These are phyloP conservation scores for Panthera leo DNA, from an alignment of 2,113 vertebrate species.

Conservation along the genomic window DNA sequence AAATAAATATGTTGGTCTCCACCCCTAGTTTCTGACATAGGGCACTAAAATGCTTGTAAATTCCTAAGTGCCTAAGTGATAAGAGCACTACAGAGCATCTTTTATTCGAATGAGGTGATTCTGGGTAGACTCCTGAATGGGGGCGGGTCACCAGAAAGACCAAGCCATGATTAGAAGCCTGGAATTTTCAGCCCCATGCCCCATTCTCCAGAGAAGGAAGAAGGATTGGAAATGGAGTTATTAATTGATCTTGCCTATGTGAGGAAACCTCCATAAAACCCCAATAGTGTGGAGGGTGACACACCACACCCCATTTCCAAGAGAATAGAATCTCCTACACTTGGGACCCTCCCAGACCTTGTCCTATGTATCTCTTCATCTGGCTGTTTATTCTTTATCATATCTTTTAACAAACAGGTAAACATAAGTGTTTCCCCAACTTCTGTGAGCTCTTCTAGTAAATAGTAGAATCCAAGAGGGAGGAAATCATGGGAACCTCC, in stretches of 20 bases:
- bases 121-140: neutral
- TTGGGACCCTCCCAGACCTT: neutral
- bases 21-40: neutral
- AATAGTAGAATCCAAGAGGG: neutral
- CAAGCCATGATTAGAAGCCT: neutral
- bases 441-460: neutral
- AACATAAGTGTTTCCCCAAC: neutral
- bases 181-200: neutral
- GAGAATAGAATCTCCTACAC: neutral
- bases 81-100: neutral
- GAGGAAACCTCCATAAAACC: slow-evolving; percentile 6
- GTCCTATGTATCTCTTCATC: neutral
- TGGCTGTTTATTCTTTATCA: neutral
- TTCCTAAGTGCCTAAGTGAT: neutral
- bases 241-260: neutral
- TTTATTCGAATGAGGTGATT: neutral
- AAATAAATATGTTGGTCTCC: neutral
- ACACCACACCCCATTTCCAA: neutral
- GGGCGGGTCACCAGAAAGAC: neutral
- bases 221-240: neutral
- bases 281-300: neutral
- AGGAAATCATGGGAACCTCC: neutral
- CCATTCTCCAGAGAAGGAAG: neutral
- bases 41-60: neutral
- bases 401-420: neutral